A percentile compares a stretch with the other conserved stretches of the same genome.
These are phyloP conservation scores for human (Homo sapiens) DNA, from an alignment of 2,113 vertebrate species.

Conservation along the genomic window GRCh38 chr5:156540001-156540500, in stretches of 20 bases:
- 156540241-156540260: background rate
- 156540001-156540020: background rate
- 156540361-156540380: background rate
- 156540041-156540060: background rate
- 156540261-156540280: background rate
- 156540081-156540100: background rate
- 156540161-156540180: background rate
- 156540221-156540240: background rate
- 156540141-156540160: background rate
- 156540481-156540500: background rate
- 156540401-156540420: background rate
- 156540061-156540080: background rate
- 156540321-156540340: background rate
- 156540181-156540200: background rate
- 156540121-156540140: background rate
- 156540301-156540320: background rate
- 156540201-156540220: background rate
- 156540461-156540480: background rate
- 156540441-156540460: background rate
- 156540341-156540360: background rate
- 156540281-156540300: background rate
- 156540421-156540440: background rate
- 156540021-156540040: background rate
- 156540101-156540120: background rate
- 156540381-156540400: background rate